These are phyloP conservation scores for Sinella curviseta DNA, from an alignment of 1,140 invertebrate species.

Conservation along the genomic window DNA sequence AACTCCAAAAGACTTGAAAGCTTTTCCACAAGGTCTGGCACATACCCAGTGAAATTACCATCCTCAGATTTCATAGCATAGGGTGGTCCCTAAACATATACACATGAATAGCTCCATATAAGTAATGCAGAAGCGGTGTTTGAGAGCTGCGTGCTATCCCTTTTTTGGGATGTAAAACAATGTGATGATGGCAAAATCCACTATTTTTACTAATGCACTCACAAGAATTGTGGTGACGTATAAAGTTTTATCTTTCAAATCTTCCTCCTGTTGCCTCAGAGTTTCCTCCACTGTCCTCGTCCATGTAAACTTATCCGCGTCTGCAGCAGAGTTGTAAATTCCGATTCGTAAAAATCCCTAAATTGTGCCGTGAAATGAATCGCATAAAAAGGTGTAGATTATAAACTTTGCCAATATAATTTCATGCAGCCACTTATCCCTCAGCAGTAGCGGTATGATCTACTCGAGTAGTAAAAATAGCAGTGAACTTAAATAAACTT, in stretches of 20 bases:
- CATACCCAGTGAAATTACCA: conserved; percentile 54
- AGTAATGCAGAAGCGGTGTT: too few relatives aligned
- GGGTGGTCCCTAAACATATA: conserved; percentile 71
- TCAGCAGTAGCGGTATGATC: too few relatives aligned
- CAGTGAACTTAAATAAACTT: background rate
- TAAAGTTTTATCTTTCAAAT: conserved; percentile 84
- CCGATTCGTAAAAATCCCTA: conserved; percentile 76
- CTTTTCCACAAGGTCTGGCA: conserved; percentile 53
- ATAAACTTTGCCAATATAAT: conserved; percentile 6
- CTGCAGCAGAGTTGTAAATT: conserved; percentile 72
- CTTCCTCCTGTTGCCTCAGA: conserved; percentile 42
- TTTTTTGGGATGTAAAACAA: too few relatives aligned
- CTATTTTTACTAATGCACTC: background rate
- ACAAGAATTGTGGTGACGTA: conserved; percentile 73
- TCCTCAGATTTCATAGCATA: conserved; percentile 76
- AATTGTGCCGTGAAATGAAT: background rate
- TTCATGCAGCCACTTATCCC: background rate
- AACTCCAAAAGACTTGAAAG: conserved; percentile 55
- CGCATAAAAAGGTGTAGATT: background rate
- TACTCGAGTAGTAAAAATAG: too few relatives aligned
- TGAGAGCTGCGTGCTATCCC: too few relatives aligned
- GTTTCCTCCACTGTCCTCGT: conserved; percentile 45
- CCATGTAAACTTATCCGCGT: conserved; percentile 51
- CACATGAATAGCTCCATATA: background rate
- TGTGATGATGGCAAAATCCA: too few relatives aligned